Evolutionary conservation across 64 coral and sea anemone species (phyloP), one percentile per base, ranked within the genome.

Genomic region (Anthopleura sola): DNA sequence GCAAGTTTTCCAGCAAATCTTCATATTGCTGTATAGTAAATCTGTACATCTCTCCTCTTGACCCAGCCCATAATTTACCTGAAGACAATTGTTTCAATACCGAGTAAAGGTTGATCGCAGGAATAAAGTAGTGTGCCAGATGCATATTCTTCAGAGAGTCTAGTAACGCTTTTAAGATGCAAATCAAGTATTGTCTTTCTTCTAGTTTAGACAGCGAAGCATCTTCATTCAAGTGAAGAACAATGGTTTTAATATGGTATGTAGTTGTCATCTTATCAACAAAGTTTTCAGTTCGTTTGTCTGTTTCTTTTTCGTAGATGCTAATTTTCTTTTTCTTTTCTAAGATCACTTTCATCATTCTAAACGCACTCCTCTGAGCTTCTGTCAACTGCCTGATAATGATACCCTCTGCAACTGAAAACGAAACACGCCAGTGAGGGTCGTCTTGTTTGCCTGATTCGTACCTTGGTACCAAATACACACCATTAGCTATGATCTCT

Each of bases 141-240:
- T 33, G 14, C 77, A 79, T 49, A 19, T 18, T 40, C 46, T 49
- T 79, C 10, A 77, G 37, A 40, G 31, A 36, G 16, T 77, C 10
- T 4, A 77, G 31, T 26, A 77, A 40, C 19, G 31, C 37, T 77
- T 33, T 77, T 5, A 77, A 17, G 6, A 77, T 36, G 26, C 37
- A 33, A 77, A 77, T 77, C 13, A 77, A 16, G 75, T 77, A 77
- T 36, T 77, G 18, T 77, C 75, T 77, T 77, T 77, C 75, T 33
- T n/a, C 77, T 20, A 40, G 3, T 9, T 37, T 33, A 79, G 77
- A 38, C 29, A 79, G 36, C 19, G 33, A 49, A 19, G 36, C 77
- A 79, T 79, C 77, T 49, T 79, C 77, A 29, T 79, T 79, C 21
- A 49, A 7, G 46, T 79, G 77, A 19, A 79, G 24, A 14, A 79